Evolutionary conservation across 2,113 vertebrate genomes (phyloP), one percentile per base, ranked within the genome.

Genomic region (Perca flavescens): DNA sequence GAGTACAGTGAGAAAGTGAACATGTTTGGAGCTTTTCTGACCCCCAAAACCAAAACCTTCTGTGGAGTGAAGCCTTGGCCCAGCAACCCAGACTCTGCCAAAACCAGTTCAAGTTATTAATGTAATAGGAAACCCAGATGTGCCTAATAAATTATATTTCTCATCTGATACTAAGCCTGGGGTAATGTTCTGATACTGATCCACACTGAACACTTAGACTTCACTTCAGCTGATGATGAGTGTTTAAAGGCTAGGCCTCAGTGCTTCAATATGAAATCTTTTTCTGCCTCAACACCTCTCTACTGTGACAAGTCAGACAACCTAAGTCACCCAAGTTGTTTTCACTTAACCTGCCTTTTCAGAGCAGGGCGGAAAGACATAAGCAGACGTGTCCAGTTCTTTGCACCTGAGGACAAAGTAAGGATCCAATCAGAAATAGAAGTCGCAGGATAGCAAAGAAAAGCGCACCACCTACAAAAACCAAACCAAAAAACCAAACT

Each of bases 191-290:
- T 31, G 56, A 60, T 65, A 31, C 17, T 2, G 25, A 50, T 36
- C 43, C 25, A 6, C 14, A 63, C 11, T 46, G 31, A 47, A 7
- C 17, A 2, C 62, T 70, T 2, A 31, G 43, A 15, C 47, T 40
- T 40, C 14, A 54, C 28, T 28, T 83, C 70, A 66, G 65, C 74
- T 54, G 62, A 78, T 75, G 66, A 82, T 36, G 79, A 78, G 47
- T 53, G 77, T 80, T 54, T 64, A 43, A n/a, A 25, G 43, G 66
- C 36, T 3, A 16, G 82, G 53, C 43, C n/a, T 74, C 69, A 11
- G 50, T 50, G 79, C 69, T 53, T 79, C 25, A 50, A 49, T 89
- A 84, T 86, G 43, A 75, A 62, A 84, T 73, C 9, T 40, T 34
- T 77, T 77, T 71, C 66, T 74, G 52, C 76, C 50, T 71, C 70